A percentile compares a stretch with the other conserved stretches of the same genome.
Evolutionary conservation across 2,888 invertebrate species (phyloP).

Genomic region (Sinotaia quadrata): DNA sequence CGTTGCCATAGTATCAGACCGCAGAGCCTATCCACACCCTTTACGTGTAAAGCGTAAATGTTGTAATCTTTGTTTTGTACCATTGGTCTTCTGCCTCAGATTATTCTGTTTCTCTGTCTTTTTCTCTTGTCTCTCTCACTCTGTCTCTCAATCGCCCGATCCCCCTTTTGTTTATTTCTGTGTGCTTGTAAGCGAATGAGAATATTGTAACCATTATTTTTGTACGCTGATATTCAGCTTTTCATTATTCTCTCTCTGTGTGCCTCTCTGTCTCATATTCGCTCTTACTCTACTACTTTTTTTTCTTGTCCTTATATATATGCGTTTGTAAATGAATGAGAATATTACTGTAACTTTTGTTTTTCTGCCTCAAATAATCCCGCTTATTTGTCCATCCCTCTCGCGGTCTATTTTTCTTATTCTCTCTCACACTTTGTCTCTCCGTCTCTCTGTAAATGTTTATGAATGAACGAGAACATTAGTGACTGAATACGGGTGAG

Average conservation of each 20-base stretch:
- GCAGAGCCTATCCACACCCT: too few species aligned
- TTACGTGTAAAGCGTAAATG: too few species aligned
- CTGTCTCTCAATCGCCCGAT: background rate
- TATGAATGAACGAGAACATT: background rate
- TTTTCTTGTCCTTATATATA: background rate
- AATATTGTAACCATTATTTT: too few species aligned
- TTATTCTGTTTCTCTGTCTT: background rate
- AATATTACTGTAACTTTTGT: background rate
- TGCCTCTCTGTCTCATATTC: background rate
- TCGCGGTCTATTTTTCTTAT: background rate
- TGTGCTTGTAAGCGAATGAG: too few species aligned
- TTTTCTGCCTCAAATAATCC: background rate
- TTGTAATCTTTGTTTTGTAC: too few species aligned
- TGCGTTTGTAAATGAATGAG: background rate
- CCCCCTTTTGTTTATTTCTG: background rate
- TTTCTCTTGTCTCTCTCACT: conserved; percentile 9
- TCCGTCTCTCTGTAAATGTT: conserved; percentile 1
- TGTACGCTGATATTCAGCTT: background rate
- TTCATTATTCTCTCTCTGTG: conserved; percentile 8
- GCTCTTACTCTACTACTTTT: conserved; percentile 8
- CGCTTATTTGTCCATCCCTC: background rate
- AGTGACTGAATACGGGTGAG: background rate
- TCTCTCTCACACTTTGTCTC: background rate
- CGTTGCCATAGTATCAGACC: too few species aligned
- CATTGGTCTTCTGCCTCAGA: too few species aligned